Percentiles rank a stretch among this genome's conserved stretches.
These are phyloP conservation scores for Syrmaticus mikado DNA, from an alignment of 2,113 vertebrate species.

Conservation along the genomic window DNA sequence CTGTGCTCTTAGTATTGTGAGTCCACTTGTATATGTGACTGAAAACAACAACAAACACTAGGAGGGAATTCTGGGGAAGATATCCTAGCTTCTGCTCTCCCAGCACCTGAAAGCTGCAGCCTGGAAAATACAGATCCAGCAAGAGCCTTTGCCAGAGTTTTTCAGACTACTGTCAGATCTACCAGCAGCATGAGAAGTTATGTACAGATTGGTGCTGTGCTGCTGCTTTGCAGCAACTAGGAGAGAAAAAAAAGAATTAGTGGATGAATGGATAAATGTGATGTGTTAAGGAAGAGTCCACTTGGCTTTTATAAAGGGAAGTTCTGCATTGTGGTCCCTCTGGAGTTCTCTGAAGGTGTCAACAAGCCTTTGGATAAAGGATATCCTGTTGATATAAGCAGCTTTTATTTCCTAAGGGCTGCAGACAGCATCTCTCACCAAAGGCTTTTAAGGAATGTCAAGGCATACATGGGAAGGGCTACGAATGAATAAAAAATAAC, in stretches of 20 bases:
- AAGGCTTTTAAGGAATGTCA: conserved; percentile 48
- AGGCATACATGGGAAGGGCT: not conserved
- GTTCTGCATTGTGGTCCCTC: conserved; percentile 14
- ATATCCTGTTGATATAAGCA: conserved; percentile 71
- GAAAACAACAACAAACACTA: not conserved
- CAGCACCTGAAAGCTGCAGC: not conserved
- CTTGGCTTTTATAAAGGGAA: conserved; percentile 31
- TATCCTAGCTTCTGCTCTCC: not conserved
- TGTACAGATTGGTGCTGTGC: not conserved
- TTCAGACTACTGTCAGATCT: not conserved
- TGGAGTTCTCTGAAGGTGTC: conserved; percentile 60
- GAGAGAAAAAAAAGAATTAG: not conserved
- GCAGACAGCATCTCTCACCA: conserved; percentile 49
- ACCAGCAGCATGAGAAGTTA: not conserved
- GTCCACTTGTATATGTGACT: not conserved
- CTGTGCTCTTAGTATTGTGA: accelerated
- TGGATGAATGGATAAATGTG: not conserved
- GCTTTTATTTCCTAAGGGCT: conserved; percentile 56
- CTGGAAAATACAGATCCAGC: not conserved
- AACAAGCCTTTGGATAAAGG: conserved; percentile 65
- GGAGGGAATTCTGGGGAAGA: not conserved
- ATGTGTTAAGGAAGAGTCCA: not conserved
- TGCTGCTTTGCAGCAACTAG: not conserved
- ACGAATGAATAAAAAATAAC: not conserved
- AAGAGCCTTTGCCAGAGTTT: not conserved